Base-by-base conservation (phyloP, 2,888 invertebrate genomes). In the Onchidella celtica region DNA sequence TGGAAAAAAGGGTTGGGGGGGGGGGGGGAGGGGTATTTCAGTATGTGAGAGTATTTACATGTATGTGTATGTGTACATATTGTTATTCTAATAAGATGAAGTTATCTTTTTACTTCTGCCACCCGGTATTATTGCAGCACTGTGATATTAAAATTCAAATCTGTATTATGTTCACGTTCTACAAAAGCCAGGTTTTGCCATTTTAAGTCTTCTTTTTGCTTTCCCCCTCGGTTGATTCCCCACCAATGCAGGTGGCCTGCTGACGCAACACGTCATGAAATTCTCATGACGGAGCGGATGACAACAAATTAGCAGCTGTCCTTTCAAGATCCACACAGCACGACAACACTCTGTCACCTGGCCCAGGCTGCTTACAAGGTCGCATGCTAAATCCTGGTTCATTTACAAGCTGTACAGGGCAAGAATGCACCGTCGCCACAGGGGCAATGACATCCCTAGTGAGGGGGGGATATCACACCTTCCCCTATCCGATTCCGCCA, bases 381-480 rank as follows among this genome's bases (percentile, higher is more conserved):
- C 73, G 38, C 70, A 70, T 0, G 2, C 55, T 70, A 70, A 47
- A 32, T 47, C 36, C 29, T 55, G 32, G 14, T 29, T 29, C 47
- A 3, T 47, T 27, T 69, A 69, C 9, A 59, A n/a, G n/a, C 9
- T n/a, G 59, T 17, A n/a, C 17, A 59, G 38, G 29, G 29, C 47
- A 69, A 47, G 47, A 32, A 47, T 47, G 47, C 47, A 47, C 47
- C 47, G 32, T n/a, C 32, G 1, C 55, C 55, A 32, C n/a, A n/a
- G n/a, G n/a, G n/a, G n/a, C n/a, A n/a, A n/a, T n/a, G n/a, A n/a
- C n/a, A n/a, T n/a, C n/a, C n/a, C n/a, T n/a, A n/a, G n/a, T n/a
- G n/a, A n/a, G 47, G 27, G 65, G 65, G 65, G 4, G 47, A 65
- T 40, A 40, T 65, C 75, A 47, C 75, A 65, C 65, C 65, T 75